Percentiles rank a stretch among this genome's conserved stretches.
Evolutionary conservation across 2,113 vertebrate genomes (phyloP).

Genomic region (Oryzias javanicus): DNA sequence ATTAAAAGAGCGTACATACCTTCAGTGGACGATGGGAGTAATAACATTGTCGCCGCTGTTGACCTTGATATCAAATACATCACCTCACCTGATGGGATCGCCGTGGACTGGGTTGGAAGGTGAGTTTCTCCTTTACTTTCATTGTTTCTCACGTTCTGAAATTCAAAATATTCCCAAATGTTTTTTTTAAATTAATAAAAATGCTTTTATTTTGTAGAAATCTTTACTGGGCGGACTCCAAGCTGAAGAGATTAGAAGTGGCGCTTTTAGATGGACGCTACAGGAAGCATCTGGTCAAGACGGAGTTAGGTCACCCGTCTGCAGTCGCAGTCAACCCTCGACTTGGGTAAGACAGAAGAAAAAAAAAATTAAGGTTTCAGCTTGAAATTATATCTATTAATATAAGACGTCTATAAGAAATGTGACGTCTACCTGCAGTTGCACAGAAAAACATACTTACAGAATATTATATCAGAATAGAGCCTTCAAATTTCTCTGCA

Average conservation of each 20-base stretch:
- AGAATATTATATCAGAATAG: neutral
- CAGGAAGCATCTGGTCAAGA: constrained; percentile 87
- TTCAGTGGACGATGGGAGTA: constrained; percentile 83
- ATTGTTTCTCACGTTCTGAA: too few species aligned
- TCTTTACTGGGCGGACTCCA: constrained; percentile 92
- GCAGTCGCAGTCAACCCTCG: constrained; percentile 88
- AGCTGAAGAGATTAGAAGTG: constrained; percentile 84
- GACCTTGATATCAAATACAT: constrained; percentile 86
- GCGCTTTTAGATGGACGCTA: constrained; percentile 90
- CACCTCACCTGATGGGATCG: constrained; percentile 85
- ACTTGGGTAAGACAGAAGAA: constrained; percentile 75
- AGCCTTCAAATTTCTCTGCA: constrained; percentile 36
- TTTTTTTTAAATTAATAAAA: neutral
- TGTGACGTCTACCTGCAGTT: neutral
- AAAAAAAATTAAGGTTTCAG: too few species aligned
- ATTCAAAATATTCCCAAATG: neutral
- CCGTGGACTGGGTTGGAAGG: constrained; percentile 97
- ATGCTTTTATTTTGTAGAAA: constrained; percentile 72
- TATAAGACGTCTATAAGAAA: too few species aligned
- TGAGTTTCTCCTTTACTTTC: constrained; percentile 45
- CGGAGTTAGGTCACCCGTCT: constrained; percentile 83
- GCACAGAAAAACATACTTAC: neutral
- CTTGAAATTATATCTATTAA: too few species aligned
- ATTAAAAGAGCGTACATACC: constrained; percentile 91
- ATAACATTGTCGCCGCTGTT: constrained; percentile 83